Evolutionary conservation across 2,888 invertebrate genomes (phyloP).

Genomic region (Eupithecia insigniata): DNA sequence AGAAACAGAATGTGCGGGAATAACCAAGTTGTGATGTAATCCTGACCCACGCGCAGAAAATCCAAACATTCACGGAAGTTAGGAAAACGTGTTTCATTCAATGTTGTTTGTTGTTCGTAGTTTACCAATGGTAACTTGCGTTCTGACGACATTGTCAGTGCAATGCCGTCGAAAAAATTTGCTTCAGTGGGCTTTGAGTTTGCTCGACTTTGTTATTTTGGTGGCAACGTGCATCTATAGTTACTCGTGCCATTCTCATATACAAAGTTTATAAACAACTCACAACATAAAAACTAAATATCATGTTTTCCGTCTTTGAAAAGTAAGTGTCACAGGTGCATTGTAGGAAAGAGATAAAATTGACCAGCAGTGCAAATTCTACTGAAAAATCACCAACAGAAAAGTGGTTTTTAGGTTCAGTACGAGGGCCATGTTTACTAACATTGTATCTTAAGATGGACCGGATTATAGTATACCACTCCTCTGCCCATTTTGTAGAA

Average conservation of each 20-base stretch:
- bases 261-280: not conserved
- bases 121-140: not conserved
- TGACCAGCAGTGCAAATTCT: not conserved
- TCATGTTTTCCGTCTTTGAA: not conserved
- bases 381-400: not conserved
- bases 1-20: slow-evolving; percentile 20
- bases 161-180: not conserved
- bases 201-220: not conserved
- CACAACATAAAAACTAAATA: not conserved
- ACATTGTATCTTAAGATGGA: not conserved
- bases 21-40: slow-evolving; percentile 35
- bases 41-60: slow-evolving; percentile 28
- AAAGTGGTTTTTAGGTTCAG: not conserved
- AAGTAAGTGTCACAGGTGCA: not conserved
- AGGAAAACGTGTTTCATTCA: slow-evolving; percentile 21
- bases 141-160: not conserved
- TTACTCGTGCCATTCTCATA: not conserved
- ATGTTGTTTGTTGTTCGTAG: slow-evolving; percentile 8
- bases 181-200: not conserved
- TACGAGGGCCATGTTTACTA: not conserved
- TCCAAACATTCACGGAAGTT: slow-evolving; percentile 7
- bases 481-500: not conserved
- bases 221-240: not conserved
- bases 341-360: not conserved
- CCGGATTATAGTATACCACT: not conserved